These are phyloP conservation scores for Pocillopora grandis DNA, from an alignment of 92 coral and sea anemone species.

Conservation along the genomic window DNA sequence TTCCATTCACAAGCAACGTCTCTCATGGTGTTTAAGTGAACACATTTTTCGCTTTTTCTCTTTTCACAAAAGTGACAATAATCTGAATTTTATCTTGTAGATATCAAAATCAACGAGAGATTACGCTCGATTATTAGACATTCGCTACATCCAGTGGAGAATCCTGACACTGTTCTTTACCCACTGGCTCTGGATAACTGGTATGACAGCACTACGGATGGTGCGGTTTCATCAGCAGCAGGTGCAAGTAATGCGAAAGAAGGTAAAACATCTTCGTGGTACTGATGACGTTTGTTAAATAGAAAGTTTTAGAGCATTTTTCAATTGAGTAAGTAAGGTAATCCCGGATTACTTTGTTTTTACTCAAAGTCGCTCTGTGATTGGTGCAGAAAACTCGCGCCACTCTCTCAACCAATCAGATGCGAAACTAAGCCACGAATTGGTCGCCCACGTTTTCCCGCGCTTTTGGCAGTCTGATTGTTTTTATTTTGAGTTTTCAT, in stretches of 20 bases:
- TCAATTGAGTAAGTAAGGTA: neutral
- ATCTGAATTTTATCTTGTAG: constrained; percentile 27
- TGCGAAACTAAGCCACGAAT: too few species aligned
- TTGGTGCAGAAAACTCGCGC: too few species aligned
- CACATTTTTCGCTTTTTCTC: neutral
- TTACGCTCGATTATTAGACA: constrained; percentile 80
- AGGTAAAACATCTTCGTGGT: constrained; percentile 39
- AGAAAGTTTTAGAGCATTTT: neutral
- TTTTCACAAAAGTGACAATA: neutral
- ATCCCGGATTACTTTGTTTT: too few species aligned
- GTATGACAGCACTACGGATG: constrained; percentile 54
- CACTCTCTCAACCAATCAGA: too few species aligned
- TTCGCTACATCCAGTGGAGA: constrained; percentile 84
- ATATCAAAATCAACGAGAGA: constrained; percentile 70
- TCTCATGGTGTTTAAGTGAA: neutral
- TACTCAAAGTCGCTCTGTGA: too few species aligned
- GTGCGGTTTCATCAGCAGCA: constrained; percentile 10
- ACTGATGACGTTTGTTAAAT: constrained; percentile 6
- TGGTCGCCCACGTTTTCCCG: too few species aligned
- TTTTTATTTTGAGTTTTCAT: too few species aligned
- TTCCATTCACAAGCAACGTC: neutral
- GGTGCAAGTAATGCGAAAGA: constrained; percentile 13
- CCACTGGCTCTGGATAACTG: constrained; percentile 62
- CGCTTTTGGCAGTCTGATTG: too few species aligned
- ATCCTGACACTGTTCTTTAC: constrained; percentile 79